A percentile compares a stretch with the other conserved stretches of the same genome.
Evolutionary conservation across 1,140 invertebrate species (phyloP).

Genomic region (Caenorhabditis latens): DNA sequence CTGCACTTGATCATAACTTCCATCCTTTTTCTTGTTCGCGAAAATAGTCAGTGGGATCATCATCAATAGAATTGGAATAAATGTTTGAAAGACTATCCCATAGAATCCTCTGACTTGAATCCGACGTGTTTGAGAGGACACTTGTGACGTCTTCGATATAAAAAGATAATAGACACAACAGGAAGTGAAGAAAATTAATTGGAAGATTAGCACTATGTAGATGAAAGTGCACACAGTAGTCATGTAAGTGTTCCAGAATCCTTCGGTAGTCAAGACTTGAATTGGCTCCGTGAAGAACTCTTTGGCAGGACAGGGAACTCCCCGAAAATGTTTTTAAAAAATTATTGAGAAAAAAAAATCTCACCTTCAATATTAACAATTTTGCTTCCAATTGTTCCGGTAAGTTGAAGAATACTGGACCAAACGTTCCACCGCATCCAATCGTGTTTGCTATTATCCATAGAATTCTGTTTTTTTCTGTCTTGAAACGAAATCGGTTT

Average conservation of each 20-base stretch:
- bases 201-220: background rate
- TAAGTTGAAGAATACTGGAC: background rate
- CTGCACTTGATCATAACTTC: background rate
- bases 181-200: background rate
- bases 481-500: background rate
- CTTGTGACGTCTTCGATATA: background rate
- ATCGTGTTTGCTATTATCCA: background rate
- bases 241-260: background rate
- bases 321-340: background rate
- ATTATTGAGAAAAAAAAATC: no score
- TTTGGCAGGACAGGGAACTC: background rate
- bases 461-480: background rate
- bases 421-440: background rate
- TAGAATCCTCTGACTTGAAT: background rate
- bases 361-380: background rate
- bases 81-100: background rate
- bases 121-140: background rate
- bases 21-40: background rate
- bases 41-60: background rate
- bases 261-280: background rate
- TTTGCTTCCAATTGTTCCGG: background rate
- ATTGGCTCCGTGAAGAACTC: slow-evolving; percentile 9
- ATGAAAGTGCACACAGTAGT: background rate
- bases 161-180: slow-evolving; percentile 19
- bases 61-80: background rate